Evolutionary conservation across 2,113 vertebrate species (phyloP), one percentile per base, ranked within the genome.

Genomic region (Cygnus atratus): DNA sequence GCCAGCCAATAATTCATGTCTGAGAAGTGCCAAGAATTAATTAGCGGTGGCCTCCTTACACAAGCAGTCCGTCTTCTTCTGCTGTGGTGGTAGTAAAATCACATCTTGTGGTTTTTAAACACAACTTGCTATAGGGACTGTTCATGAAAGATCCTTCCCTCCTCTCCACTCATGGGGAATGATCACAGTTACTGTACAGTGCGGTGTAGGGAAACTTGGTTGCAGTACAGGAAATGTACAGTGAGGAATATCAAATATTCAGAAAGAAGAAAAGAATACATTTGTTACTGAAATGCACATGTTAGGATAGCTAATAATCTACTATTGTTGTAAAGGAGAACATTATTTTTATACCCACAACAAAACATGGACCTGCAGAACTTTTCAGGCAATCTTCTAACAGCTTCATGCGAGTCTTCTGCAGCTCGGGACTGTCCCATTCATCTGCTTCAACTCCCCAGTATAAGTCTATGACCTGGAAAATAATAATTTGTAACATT

Each of bases 321-420:
- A 39, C 48, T 86, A 95, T 84, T 85, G n/a, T 87, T 82, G 72
- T 83, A 96, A 96, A 94, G 71, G 93, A 97, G 97, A 98, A 88
- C 90, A 96, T 96, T 97, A 98, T 97, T 96, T 98, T 98, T 97
- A 98, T 98, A 99, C 99, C 99, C 98, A 99, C 99, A 97, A 99
- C 99, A 98, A 99, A 99, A 98, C 99, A 99, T 92, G 99, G 99
- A 96, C 99, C 99, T 89, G 99, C 98, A 93, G 99, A 99, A 88
- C 98, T 99, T 98, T 99, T 99, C 94, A 99, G 97, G 97, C 99
- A 99, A 90, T 99, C 99, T 97, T 99, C 99, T 88, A 99, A 96
- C 41, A 99, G 98, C 96, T 98, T 99, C 99, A 99, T 99, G 57
- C 99, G 97, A 65, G 98, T 98, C 95, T 99, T 98, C 82, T 99